These are phyloP conservation scores for Latrodectus hesperus DNA, from an alignment of 2,888 invertebrate species.

Conservation along the genomic window DNA sequence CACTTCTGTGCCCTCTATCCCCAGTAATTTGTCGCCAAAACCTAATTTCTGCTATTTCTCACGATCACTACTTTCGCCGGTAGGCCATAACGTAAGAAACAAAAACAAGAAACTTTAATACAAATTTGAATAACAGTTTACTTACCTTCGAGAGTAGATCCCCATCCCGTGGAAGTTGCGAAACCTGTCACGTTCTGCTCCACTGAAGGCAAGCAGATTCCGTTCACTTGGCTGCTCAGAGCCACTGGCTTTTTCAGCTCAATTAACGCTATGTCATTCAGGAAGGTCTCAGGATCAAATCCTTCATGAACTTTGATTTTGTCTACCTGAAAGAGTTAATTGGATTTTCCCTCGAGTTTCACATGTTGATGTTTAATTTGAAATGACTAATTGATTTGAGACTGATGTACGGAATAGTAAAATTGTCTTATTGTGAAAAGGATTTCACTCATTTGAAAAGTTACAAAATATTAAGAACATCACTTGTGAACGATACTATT, in stretches of 20 bases:
- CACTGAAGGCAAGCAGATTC: constrained; percentile 63
- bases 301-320: constrained; percentile 44
- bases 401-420: too few species aligned
- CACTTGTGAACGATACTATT: too few species aligned
- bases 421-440: too few species aligned
- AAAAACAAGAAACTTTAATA: constrained; percentile 22
- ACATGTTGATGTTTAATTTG: too few species aligned
- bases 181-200: constrained; percentile 55
- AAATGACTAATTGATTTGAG: too few species aligned
- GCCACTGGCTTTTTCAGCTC: constrained; percentile 44
- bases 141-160: constrained; percentile 58
- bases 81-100: not conserved
- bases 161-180: constrained; percentile 70
- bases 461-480: too few species aligned
- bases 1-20: too few species aligned
- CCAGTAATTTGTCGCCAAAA: not conserved
- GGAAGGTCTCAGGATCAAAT: constrained; percentile 50
- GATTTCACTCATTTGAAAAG: too few species aligned
- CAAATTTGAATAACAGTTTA: not conserved
- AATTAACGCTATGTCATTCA: constrained; percentile 68
- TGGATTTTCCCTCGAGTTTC: too few species aligned
- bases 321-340: constrained; percentile 26
- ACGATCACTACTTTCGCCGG: constrained; percentile 5
- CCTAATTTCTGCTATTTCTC: constrained; percentile 24
- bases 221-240: constrained; percentile 49